Evolutionary conservation across 2,113 vertebrate genomes (phyloP), one percentile per base, ranked within the genome.

Genomic region (Sus scrofa): DNA sequence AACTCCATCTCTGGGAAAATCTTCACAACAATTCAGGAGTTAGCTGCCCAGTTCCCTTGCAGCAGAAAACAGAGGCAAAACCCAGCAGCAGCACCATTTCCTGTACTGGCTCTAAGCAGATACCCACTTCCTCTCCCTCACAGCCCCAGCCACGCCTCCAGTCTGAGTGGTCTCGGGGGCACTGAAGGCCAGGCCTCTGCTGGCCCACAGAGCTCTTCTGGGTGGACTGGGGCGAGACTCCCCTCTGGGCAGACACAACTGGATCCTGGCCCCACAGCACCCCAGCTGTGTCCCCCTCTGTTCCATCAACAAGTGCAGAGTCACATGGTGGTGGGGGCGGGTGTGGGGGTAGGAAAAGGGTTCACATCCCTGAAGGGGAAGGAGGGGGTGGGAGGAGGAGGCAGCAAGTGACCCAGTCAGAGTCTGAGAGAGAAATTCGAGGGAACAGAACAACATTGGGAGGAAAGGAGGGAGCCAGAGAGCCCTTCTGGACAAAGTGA

Each of bases 271-370:
- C 37, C 39, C 56, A 2, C 4, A 15, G 79, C 10, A 65, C 27
- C 32, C 74, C 12, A 34, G 63, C 78, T 27, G 4, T 7, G 32
- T 19, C 50, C 37, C 39, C 37, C 89, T 67, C 32, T 30, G 30
- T 13, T 58, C 75, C 18, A 37, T 44, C 24, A 70, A 18, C 9
- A 73, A 6, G 14, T 2, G 34, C 65, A 75, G 1, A 37, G 37
- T 9, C 7, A 37, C 14, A 15, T 0, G 6, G 58, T 12, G 37
- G 19, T 2, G 18, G 32, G 10, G 73, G 54, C 6, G 0, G 77
- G 20, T 58, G 54, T n/a, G n/a, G 52, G 50, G 18, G 67, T 60
- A 68, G 27, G 2, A 54, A 27, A 54, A 27, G 30, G 20, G 26
- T 3, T 16, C 5, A 3, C 3, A 6, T 30, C 44, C 30, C 56